A percentile compares a stretch with the other conserved stretches of the same genome.
Evolutionary conservation across 53 echinoderm and acorn worm species (phyloP).

Genomic region (Echinarachnius parma): DNA sequence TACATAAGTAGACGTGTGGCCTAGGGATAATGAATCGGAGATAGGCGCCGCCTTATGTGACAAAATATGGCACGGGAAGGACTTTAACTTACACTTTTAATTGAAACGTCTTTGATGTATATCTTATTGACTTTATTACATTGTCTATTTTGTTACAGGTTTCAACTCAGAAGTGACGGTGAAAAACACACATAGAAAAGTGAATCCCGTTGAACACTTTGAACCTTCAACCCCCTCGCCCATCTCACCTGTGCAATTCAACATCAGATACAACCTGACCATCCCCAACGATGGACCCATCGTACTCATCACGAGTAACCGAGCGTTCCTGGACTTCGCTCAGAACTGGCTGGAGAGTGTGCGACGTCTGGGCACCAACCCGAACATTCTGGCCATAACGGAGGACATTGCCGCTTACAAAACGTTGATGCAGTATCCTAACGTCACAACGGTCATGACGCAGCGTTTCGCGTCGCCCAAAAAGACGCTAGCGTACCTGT

Average conservation of each 20-base stretch:
- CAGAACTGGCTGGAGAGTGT: conserved; percentile 75
- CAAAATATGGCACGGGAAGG: too few relatives aligned
- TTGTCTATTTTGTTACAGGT: too few relatives aligned
- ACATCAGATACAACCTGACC: conserved; percentile 8
- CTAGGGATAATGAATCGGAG: too few relatives aligned
- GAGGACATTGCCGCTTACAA: conserved; percentile 45
- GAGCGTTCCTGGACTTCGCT: conserved; percentile 69
- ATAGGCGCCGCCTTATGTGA: too few relatives aligned
- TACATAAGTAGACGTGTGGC: too few relatives aligned
- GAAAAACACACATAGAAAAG: too few relatives aligned
- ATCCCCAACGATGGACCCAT: conserved; percentile 26
- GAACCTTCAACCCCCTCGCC: neutral
- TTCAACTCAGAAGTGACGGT: too few relatives aligned
- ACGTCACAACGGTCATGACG: conserved; percentile 46
- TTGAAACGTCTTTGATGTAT: too few relatives aligned
- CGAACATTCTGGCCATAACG: conserved; percentile 56
- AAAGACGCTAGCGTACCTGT: conserved; percentile 33
- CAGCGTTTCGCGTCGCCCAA: conserved; percentile 27
- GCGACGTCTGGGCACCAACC: conserved; percentile 33
- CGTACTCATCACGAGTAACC: conserved; percentile 65
- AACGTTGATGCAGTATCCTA: conserved; percentile 15
- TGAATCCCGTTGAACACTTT: too few relatives aligned
- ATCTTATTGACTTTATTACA: too few relatives aligned
- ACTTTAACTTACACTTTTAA: too few relatives aligned
- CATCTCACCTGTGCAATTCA: conserved; percentile 18